A percentile compares a stretch with the other conserved stretches of the same genome.
Evolutionary conservation across 2,797 vertebrate species (phyloP).

Genomic region (Mormyrops boulengeri): DNA sequence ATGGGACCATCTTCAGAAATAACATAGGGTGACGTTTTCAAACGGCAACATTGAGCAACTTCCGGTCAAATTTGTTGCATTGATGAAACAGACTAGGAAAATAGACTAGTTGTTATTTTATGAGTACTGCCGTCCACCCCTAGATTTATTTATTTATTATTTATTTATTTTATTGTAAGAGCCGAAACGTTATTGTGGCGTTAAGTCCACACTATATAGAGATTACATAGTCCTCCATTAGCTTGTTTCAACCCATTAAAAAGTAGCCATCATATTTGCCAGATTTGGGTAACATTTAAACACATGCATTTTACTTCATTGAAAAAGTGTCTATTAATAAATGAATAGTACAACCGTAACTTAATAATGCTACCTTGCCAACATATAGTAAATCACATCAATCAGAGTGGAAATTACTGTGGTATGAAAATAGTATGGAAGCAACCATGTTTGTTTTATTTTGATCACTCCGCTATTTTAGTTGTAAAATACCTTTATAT

Average conservation of each 20-base stretch:
- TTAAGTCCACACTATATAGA: neutral
- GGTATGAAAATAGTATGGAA: neutral
- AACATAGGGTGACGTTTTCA: slow-evolving; percentile 5
- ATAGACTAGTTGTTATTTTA: neutral
- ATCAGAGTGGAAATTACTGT: neutral
- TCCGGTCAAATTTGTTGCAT: neutral
- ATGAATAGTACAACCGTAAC: neutral
- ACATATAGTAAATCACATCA: neutral
- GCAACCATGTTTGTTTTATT: neutral
- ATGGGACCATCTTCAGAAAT: slow-evolving; percentile 22
- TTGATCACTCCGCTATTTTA: neutral
- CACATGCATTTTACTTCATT: neutral
- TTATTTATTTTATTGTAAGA: neutral
- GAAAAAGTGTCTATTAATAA: neutral
- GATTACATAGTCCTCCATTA: neutral
- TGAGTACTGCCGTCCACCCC: neutral
- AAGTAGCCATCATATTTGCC: neutral
- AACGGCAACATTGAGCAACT: slow-evolving; percentile 22
- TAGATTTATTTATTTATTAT: neutral
- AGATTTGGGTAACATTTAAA: neutral
- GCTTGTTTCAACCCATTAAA: neutral
- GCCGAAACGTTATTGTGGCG: neutral
- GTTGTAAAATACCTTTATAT: no score
- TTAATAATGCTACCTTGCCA: neutral
- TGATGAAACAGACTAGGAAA: neutral